Evolutionary conservation across 37 sponge, comb jelly and placozoan species (phyloP), one percentile per base, ranked within the genome.

Genomic region (Eunapius fragilis): DNA sequence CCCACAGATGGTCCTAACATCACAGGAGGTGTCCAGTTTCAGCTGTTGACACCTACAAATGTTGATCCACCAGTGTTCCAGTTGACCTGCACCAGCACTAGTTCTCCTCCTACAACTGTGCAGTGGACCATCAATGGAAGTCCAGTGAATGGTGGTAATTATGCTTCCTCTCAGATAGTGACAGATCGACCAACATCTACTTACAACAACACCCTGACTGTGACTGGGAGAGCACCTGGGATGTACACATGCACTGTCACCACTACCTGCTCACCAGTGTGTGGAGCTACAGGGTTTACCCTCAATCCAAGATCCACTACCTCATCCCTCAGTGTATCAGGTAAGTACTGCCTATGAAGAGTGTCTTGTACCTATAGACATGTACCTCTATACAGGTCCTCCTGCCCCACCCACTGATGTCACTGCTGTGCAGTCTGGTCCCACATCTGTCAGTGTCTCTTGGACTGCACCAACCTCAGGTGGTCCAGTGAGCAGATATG

Each of bases 61-160:
- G 23, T 25, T 19, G n/a, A 41, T 38, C 79, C 79, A 49, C 79
- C 79, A 32, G 41, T 30, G 19, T 78, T 78, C 49, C 26, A 26
- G 28, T 26, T 78, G 26, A 78, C 45, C 25, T 78, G 45, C 28
- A 37, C 48, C 28, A 49, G 58, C 47, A 38, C 50, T 17, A 25
- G 23, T 25, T 78, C 48, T 45, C 79, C 79, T 47, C 79, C 79
- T 17, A 78, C 79, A 34, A 25, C 25, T 24, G 47, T 78, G 25
- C 41, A 78, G n/a, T 78, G 79, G 79, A 78, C 79, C n/a, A 37
- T 49, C 5, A 45, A 78, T 78, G 79, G 79, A 26, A 28, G 25
- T 49, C 58, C 24, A 31, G 25, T 75, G 4, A 36, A 75, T 25
- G 34, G n/a, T 25, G 76, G 76, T 25, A 25, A n/a, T n/a, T n/a